phyloP scores from a whole-genome alignment of 2,113 vertebrate species.

The Petrocephalus microphthalmus region DNA sequence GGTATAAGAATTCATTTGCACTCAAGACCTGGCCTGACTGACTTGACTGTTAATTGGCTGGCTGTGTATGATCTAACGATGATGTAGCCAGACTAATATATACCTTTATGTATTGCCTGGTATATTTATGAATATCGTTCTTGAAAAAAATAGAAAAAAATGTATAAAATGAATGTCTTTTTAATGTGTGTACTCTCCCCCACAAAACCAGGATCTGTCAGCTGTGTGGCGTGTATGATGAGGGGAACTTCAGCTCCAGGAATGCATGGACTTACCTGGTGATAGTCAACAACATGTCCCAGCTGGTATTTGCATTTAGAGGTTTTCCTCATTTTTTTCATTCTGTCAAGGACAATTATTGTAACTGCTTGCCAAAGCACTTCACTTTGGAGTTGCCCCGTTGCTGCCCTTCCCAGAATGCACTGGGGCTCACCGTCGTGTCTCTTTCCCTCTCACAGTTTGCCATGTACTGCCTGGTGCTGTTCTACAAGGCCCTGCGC shows the following conservation, averaged over 20 bases:
- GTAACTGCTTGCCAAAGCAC: not conserved
- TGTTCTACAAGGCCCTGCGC: constrained; percentile 88
- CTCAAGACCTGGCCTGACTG: not conserved
- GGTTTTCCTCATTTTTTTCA: not conserved
- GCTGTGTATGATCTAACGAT: not conserved
- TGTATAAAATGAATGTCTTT: not conserved
- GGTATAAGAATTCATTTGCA: not conserved
- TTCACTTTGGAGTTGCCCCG: not conserved
- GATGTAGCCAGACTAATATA: not conserved
- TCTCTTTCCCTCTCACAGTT: constrained; percentile 62
- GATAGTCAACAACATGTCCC: constrained; percentile 94
- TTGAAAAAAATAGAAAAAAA: too few relatives aligned
- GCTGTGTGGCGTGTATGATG: constrained; percentile 79
- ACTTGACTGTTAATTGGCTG: not conserved
- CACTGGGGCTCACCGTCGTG: not conserved
- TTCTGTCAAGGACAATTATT: not conserved
- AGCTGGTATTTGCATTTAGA: constrained; percentile 70
- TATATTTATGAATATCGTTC: not conserved
- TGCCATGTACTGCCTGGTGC: constrained; percentile 96
- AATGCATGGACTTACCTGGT: constrained; percentile 98
- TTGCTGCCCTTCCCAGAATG: not conserved
- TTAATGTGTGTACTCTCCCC: not conserved
- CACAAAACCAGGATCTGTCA: constrained; percentile 75
- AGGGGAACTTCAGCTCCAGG: constrained; percentile 89
- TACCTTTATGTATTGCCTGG: not conserved